phyloP scores from a whole-genome alignment of 1,140 invertebrate genomes.

The Stegodyphus mimosarum region DNA sequence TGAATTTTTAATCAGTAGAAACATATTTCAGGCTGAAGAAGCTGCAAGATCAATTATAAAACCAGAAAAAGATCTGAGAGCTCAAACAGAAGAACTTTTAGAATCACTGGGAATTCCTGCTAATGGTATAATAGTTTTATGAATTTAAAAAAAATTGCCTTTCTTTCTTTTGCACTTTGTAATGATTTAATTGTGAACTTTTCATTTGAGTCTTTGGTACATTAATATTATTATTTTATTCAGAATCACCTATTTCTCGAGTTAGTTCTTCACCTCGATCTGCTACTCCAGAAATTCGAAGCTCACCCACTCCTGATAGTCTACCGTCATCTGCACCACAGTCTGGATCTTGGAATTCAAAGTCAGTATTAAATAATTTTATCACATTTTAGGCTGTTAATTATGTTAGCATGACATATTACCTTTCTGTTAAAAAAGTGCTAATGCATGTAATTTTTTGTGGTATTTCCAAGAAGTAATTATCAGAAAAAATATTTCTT shows the following conservation, averaged over 20 bases:
- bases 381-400: not conserved
- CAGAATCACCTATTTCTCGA: conserved; percentile 43
- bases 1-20: too few relatives aligned
- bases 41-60: conserved; percentile 16
- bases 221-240: not conserved
- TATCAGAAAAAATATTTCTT: too few relatives aligned
- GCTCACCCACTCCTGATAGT: conserved; percentile 36
- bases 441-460: too few relatives aligned
- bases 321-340: conserved; percentile 51
- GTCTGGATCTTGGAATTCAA: conserved; percentile 48
- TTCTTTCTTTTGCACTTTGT: not conserved
- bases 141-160: not conserved
- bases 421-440: too few relatives aligned
- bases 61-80: conserved; percentile 49
- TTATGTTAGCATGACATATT: too few relatives aligned
- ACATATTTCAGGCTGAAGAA: conserved; percentile 34
- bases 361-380: conserved; percentile 3
- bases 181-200: not conserved
- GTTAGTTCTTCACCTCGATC: conserved; percentile 38
- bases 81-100: conserved; percentile 54
- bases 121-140: conserved; percentile 23
- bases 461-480: too few relatives aligned
- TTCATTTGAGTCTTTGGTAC: not conserved
- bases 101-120: conserved; percentile 45
- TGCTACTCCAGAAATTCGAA: conserved; percentile 32